Base-by-base conservation (phyloP, 1,140 invertebrate genomes). In the Colletes gigas region DNA sequence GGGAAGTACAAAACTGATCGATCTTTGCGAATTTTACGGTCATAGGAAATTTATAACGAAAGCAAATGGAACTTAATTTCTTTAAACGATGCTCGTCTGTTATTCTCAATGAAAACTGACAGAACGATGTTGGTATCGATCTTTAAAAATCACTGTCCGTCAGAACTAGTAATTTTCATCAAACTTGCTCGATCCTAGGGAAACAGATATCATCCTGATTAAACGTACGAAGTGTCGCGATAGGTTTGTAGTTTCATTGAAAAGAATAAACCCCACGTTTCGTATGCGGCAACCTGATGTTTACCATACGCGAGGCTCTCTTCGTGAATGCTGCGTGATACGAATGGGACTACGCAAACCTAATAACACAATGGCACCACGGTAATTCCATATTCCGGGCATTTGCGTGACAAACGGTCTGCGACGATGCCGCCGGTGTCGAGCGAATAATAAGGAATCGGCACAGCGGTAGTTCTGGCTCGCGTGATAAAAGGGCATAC, bases 401-500 rank as follows among this genome's bases (percentile, higher is more conserved):
- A 85, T 85, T 85, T 84, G 83, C 83, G 78, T 85, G 82, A 84
- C 72, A 84, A 81, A 84, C 57, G 60, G 72, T 76, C 19, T 50
- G 21, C 68, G 47, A 63, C 78, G 66, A 85, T 81, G 63, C 60
- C 66, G 41, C 57, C 17, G 17, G 17, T 72, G 39, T 59, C 30
- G 70, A 19, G 10, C 52, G 70, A 47, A 79, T 66, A 66, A 73
- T 66, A 79, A 78, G 65, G 21, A 73, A 57, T 66, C 41, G 10
- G 69, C 19, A 73, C n/a, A 4, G 50, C 44, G 55, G 14, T 66
- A 39, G 10, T 54, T 63, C 52, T 9, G n/a, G 44, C 12, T 78
- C 62, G 70, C 52, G 60, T 17, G 69, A 66, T 79, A 54, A 65
- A 73, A 57, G n/a, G 14, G 17, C 60, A 41, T 73, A 66, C 50